Percentiles rank a stretch among this genome's conserved stretches.
These are phyloP conservation scores for Tetraneura akinire DNA, from an alignment of 1,140 invertebrate species.

Conservation along the genomic window DNA sequence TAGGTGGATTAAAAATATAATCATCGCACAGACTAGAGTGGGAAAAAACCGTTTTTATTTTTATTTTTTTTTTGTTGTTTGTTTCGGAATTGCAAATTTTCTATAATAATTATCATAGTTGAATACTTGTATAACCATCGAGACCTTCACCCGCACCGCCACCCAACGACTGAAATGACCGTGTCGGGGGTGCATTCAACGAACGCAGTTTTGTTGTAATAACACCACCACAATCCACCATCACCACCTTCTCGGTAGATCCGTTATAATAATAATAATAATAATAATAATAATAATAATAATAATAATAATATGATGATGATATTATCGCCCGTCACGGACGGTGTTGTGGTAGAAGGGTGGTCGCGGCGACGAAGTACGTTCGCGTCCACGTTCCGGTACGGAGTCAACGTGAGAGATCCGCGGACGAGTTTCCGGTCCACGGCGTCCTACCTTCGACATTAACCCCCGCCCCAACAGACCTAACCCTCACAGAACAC, in stretches of 20 bases:
- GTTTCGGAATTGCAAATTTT: conserved; percentile 3
- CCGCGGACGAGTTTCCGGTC: conserved; percentile 47
- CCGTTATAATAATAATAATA: too few species aligned
- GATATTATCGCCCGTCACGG: too few species aligned
- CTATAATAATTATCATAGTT: not conserved
- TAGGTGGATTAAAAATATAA: too few species aligned
- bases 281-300: too few species aligned
- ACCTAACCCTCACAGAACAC: too few species aligned
- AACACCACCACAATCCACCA: not conserved
- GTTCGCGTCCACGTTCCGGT: conserved; percentile 12
- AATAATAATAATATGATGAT: too few species aligned
- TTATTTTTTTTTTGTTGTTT: too few species aligned
- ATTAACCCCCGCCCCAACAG: not conserved
- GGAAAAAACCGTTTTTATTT: not conserved
- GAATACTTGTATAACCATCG: not conserved
- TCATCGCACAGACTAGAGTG: too few species aligned
- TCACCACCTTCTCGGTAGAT: too few species aligned
- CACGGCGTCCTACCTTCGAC: conserved; percentile 16
- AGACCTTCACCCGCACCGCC: too few species aligned
- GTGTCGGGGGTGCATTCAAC: not conserved
- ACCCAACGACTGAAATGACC: not conserved
- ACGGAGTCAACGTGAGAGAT: conserved; percentile 48
- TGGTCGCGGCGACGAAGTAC: not conserved
- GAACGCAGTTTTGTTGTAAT: not conserved
- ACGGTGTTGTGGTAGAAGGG: not conserved